These are phyloP conservation scores for Coleophora deauratella DNA, from an alignment of 2,888 invertebrate genomes.

Conservation along the genomic window DNA sequence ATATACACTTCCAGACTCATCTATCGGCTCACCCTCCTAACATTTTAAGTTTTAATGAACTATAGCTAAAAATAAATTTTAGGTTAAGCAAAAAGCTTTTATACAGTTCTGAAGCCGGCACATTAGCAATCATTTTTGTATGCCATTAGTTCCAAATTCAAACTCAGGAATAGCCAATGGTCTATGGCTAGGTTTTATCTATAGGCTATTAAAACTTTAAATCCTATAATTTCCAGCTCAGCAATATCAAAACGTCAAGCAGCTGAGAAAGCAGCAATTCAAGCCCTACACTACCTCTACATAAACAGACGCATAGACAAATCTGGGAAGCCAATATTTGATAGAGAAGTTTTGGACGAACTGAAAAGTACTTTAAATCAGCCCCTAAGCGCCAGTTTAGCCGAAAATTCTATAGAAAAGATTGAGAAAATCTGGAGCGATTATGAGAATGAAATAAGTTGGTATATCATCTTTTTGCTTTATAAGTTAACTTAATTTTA, in stretches of 20 bases:
- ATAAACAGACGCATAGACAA: conserved; percentile 54
- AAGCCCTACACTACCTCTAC: conserved; percentile 71
- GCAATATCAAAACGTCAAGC: conserved; percentile 70
- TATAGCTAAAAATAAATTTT: too few species aligned
- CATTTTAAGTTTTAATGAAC: too few species aligned
- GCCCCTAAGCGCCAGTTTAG: conserved; percentile 38
- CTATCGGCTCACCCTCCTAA: too few species aligned
- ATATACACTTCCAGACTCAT: too few species aligned
- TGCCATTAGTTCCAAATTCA: too few species aligned
- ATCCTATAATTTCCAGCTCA: conserved; percentile 33
- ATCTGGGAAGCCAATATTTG: conserved; percentile 65
- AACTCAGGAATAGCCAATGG: too few species aligned
- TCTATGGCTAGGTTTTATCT: too few species aligned
- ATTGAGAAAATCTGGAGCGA: conserved; percentile 55
- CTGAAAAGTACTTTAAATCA: conserved; percentile 39
- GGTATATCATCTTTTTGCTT: conserved; percentile 21
- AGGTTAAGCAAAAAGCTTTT: too few species aligned
- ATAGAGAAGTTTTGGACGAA: conserved; percentile 40
- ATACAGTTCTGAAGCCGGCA: too few species aligned
- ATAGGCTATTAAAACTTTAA: too few species aligned
- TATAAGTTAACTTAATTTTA: too few species aligned
- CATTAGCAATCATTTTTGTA: too few species aligned
- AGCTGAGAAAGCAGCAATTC: conserved; percentile 64
- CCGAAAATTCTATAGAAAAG: conserved; percentile 39
- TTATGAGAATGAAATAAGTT: conserved; percentile 60